A percentile compares a stretch with the other conserved stretches of the same genome.
phyloP scores from a whole-genome alignment of 2,888 invertebrate species.

The Malthinus seriepunctatus region DNA sequence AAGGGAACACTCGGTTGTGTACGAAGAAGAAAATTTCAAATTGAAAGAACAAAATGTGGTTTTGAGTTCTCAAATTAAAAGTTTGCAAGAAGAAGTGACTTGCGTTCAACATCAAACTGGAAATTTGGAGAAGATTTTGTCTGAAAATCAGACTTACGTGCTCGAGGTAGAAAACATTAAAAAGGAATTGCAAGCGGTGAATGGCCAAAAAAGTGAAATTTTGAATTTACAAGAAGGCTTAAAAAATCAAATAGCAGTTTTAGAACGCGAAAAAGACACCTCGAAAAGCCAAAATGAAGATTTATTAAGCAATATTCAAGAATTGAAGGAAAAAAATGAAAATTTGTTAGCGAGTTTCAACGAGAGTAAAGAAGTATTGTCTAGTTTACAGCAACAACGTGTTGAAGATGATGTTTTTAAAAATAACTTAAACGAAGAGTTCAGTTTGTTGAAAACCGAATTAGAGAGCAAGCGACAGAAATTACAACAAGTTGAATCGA shows the following conservation, averaged over 20 bases:
- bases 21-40: conserved; percentile 1
- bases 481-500: no score
- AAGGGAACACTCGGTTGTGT: background rate
- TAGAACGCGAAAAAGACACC: no score
- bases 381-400: background rate
- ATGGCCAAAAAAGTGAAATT: background rate
- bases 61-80: background rate
- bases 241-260: no score
- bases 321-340: conserved; percentile 5
- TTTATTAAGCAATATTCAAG: conserved; percentile 39
- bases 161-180: background rate
- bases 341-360: conserved; percentile 1
- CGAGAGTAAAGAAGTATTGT: conserved; percentile 8
- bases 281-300: no score
- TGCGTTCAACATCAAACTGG: background rate
- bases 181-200: background rate
- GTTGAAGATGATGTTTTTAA: no score
- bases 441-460: no score
- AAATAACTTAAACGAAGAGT: no score
- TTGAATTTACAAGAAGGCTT: conserved; percentile 29
- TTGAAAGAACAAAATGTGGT: conserved; percentile 3
- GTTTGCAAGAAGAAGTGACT: background rate
- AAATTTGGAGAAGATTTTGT: background rate
- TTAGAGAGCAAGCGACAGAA: no score
- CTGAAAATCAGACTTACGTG: background rate